A percentile compares a stretch with the other conserved stretches of the same genome.
Evolutionary conservation across 2,113 vertebrate species (phyloP).

Genomic region (Chaetura pelagica): DNA sequence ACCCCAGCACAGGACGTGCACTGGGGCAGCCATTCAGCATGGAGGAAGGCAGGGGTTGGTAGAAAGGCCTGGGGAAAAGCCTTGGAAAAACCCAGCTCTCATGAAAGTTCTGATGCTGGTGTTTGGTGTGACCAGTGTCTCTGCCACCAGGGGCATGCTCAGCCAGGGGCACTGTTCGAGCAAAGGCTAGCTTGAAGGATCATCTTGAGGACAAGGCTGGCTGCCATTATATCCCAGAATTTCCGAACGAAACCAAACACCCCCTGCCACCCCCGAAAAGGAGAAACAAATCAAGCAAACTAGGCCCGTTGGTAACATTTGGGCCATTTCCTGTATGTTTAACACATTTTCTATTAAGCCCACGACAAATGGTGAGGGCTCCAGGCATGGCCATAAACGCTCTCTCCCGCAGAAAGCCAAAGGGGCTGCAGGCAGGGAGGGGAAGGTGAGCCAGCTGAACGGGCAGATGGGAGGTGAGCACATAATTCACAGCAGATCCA

Average conservation of each 20-base stretch:
- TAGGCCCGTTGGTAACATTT: conserved; percentile 43
- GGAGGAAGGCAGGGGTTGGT: not conserved
- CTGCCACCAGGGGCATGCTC: not conserved
- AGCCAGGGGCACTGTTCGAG: accelerated
- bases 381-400: conserved; percentile 50
- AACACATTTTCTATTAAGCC: conserved; percentile 68
- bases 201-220: accelerated
- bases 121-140: not conserved
- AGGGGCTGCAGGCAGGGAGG: conserved; percentile 47
- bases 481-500: conserved; percentile 63
- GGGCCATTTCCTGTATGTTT: conserved; percentile 65
- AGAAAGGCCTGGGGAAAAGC: not conserved
- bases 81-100: not conserved
- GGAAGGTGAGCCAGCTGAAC: conserved; percentile 30
- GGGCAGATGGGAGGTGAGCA: conserved; percentile 43
- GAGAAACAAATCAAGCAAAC: conserved; percentile 56
- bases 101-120: not conserved
- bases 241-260: not conserved
- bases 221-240: not conserved
- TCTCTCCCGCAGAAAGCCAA: conserved; percentile 39
- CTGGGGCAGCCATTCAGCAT: not conserved
- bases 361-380: conserved; percentile 53
- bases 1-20: not conserved
- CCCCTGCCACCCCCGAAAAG: not conserved
- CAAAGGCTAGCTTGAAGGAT: not conserved